phyloP scores from a whole-genome alignment of 1,140 invertebrate species.

The Drosophila leontia region DNA sequence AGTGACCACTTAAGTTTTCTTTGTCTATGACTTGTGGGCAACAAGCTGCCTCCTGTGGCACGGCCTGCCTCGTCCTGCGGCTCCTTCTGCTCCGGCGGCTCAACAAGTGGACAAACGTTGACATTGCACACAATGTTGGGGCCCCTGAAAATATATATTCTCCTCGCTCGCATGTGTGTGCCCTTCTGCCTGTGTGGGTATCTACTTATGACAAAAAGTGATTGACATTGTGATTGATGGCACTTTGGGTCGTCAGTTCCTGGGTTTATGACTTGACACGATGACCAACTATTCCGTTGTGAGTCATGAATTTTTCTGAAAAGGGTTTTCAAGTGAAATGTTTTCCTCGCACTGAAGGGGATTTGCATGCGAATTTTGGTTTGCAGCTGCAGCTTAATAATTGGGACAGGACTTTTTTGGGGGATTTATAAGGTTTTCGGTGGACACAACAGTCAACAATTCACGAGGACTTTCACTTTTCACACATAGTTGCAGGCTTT shows the following conservation, averaged over 20 bases:
- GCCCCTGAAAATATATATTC: slow-evolving; percentile 46
- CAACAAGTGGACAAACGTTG: slow-evolving; percentile 80
- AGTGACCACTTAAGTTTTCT: slow-evolving; percentile 80
- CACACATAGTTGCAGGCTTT: background rate
- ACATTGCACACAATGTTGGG: slow-evolving; percentile 74
- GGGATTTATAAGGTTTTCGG: background rate
- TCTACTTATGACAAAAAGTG: slow-evolving; percentile 77
- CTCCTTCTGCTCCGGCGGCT: slow-evolving; percentile 43
- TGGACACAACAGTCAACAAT: background rate
- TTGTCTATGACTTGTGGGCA: slow-evolving; percentile 71
- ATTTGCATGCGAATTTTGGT: slow-evolving; percentile 31
- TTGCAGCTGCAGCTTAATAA: slow-evolving; percentile 10
- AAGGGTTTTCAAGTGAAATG: slow-evolving; percentile 36
- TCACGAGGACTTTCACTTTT: background rate
- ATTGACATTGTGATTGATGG: slow-evolving; percentile 81
- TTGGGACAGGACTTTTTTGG: background rate
- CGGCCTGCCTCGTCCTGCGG: slow-evolving; percentile 18
- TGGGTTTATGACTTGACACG: slow-evolving; percentile 71
- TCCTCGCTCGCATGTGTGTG: slow-evolving; percentile 11
- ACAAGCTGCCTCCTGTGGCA: slow-evolving; percentile 23
- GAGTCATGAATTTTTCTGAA: slow-evolving; percentile 25
- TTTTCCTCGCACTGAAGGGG: background rate
- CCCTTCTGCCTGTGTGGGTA: slow-evolving; percentile 35
- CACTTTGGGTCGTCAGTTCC: slow-evolving; percentile 55
- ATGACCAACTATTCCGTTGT: slow-evolving; percentile 49